These are phyloP conservation scores for Gambusia yucatana DNA, from an alignment of 2,797 vertebrate species.

Conservation along the genomic window DNA sequence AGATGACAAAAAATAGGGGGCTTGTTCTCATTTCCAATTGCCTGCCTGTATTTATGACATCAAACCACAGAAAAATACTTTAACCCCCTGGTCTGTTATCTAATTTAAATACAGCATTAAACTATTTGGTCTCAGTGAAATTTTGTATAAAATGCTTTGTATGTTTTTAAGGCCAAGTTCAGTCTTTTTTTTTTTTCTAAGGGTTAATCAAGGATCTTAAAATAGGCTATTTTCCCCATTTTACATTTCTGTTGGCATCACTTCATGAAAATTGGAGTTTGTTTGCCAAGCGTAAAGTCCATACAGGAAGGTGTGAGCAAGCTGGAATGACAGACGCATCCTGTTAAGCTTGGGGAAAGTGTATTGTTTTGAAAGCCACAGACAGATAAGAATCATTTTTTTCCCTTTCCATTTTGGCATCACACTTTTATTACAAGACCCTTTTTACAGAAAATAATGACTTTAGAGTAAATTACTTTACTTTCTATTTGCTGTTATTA, in stretches of 20 bases:
- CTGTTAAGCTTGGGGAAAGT: slow-evolving; percentile 59
- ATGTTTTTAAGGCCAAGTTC: not conserved
- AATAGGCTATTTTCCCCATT: not conserved
- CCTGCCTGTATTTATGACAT: slow-evolving; percentile 14
- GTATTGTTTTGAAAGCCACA: slow-evolving; percentile 19
- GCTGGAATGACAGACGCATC: slow-evolving; percentile 43
- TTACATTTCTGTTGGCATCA: not conserved
- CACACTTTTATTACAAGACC: not conserved
- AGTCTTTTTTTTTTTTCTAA: not conserved
- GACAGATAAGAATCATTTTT: slow-evolving; percentile 12
- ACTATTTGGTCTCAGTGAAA: slow-evolving; percentile 1
- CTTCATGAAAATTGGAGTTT: not conserved
- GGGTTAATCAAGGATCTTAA: not conserved
- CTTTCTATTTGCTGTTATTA: not conserved
- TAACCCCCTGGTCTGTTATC: slow-evolving; percentile 18
- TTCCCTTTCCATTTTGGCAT: not conserved
- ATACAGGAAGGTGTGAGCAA: slow-evolving; percentile 60
- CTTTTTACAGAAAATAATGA: not conserved
- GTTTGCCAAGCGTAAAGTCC: slow-evolving; percentile 61
- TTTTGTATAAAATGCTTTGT: not conserved
- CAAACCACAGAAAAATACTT: not conserved
- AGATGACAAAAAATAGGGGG: slow-evolving; percentile 83
- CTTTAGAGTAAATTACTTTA: not conserved
- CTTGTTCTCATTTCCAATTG: slow-evolving; percentile 1
- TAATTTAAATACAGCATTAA: slow-evolving; percentile 35